Evolutionary conservation across 1,140 invertebrate genomes (phyloP).

Genomic region (Gonioctena quinquepunctata): DNA sequence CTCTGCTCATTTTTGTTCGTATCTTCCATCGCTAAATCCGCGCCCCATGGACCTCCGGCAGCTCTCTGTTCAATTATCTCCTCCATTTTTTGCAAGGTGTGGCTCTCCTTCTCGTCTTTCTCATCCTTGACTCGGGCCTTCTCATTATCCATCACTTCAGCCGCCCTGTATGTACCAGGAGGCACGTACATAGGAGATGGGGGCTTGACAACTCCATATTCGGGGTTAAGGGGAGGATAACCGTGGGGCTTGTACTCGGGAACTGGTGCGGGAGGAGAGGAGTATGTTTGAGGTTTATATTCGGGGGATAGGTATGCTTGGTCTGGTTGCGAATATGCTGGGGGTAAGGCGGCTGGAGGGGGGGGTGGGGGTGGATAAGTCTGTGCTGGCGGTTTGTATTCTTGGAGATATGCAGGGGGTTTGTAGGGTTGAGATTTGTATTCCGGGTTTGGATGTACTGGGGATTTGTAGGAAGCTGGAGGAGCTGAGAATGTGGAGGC

Average conservation of each 20-base stretch:
- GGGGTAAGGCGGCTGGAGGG: conserved; percentile 13
- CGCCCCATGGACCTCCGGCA: conserved; percentile 11
- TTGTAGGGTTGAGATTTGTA: neutral
- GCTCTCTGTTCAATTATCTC: conserved; percentile 31
- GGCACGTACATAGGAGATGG: conserved; percentile 23
- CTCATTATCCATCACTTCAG: conserved; percentile 23
- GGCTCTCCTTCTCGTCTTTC: conserved; percentile 35
- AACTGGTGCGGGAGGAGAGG: conserved; percentile 20
- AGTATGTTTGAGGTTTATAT: conserved; percentile 4
- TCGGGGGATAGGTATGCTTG: conserved; percentile 11
- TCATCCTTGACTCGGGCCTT: conserved; percentile 8
- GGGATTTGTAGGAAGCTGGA: conserved; percentile 13
- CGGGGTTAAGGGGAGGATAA: conserved; percentile 17
- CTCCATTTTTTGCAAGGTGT: conserved; percentile 39
- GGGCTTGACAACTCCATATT: too few species aligned
- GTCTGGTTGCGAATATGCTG: conserved; percentile 18
- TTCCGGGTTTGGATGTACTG: neutral
- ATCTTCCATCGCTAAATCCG: neutral
- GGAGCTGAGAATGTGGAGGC: neutral
- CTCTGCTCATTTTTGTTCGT: neutral
- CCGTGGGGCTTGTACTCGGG: conserved; percentile 24
- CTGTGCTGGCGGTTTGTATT: conserved; percentile 21
- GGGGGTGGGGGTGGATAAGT: conserved; percentile 9
- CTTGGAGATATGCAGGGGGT: neutral
- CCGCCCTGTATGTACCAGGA: conserved; percentile 25